Evolutionary conservation across 2,113 vertebrate genomes (phyloP).

Genomic region (Chaenocephalus aceratus): DNA sequence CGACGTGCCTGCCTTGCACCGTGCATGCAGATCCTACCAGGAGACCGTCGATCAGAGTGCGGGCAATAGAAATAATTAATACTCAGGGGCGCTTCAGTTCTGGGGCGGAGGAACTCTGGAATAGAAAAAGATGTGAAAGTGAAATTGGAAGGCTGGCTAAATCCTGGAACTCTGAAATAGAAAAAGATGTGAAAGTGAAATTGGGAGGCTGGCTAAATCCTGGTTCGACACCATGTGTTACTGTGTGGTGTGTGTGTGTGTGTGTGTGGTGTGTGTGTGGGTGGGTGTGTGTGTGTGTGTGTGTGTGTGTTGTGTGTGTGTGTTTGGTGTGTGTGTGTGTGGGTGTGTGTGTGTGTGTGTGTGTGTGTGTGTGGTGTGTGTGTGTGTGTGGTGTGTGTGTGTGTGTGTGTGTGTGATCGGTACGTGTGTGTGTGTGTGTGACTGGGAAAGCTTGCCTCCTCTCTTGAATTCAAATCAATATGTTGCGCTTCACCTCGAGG

Average conservation of each 20-base stretch:
- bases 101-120: conserved; percentile 41
- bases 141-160: background rate
- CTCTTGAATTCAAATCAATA: too few relatives aligned
- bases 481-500: background rate
- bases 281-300: conserved; percentile 7
- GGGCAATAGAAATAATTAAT: conserved; percentile 79
- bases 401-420: conserved; percentile 25
- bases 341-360: background rate
- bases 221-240: conserved; percentile 48
- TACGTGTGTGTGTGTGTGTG: background rate
- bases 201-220: too few relatives aligned
- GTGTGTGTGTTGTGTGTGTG: conserved; percentile 27
- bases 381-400: conserved; percentile 2
- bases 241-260: background rate
- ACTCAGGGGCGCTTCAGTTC: conserved; percentile 67
- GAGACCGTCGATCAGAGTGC: conserved; percentile 66
- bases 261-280: conserved; percentile 16
- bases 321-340: background rate
- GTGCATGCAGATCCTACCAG: conserved; percentile 72
- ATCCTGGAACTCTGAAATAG: conserved; percentile 15
- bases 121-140: conserved; percentile 19
- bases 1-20: conserved; percentile 66
- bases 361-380: background rate
- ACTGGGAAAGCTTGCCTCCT: background rate
- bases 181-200: conserved; percentile 14